phyloP scores from a whole-genome alignment of 2,888 invertebrate species.

The Philopedon plagiatum region DNA sequence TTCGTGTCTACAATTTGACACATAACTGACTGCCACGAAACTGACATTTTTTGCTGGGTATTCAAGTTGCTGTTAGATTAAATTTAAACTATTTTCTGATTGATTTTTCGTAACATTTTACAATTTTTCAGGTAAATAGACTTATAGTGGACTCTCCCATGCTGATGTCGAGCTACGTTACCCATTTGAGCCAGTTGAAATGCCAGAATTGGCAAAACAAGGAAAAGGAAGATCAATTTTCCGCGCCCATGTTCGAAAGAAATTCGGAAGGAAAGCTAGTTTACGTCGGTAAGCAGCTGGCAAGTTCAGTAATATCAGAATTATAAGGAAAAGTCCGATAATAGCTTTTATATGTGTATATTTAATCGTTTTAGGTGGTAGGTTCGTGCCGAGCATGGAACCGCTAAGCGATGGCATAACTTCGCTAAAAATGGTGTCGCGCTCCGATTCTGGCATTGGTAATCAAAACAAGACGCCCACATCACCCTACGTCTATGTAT shows the following conservation, averaged over 20 bases:
- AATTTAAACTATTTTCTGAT: not conserved
- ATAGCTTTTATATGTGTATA: not conserved
- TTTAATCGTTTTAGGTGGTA: constrained; percentile 70
- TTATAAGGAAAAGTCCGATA: not conserved
- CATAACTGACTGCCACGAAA: no score
- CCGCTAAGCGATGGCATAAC: constrained; percentile 78
- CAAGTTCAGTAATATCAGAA: not conserved
- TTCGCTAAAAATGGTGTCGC: constrained; percentile 74
- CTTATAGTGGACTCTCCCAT: constrained; percentile 95
- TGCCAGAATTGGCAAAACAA: constrained; percentile 82
- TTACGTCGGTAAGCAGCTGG: constrained; percentile 78
- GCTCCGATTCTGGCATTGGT: constrained; percentile 62
- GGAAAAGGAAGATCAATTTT: constrained; percentile 84
- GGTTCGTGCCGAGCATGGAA: constrained; percentile 82
- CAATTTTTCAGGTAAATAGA: constrained; percentile 64
- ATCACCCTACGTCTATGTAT: constrained; percentile 74
- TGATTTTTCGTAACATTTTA: not conserved
- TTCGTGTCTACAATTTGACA: no score
- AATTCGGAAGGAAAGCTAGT: constrained; percentile 82
- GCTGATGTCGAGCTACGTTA: constrained; percentile 94
- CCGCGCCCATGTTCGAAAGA: constrained; percentile 84
- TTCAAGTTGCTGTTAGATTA: no score
- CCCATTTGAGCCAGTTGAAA: constrained; percentile 87
- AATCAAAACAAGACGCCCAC: constrained; percentile 72
- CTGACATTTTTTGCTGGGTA: no score